phyloP scores from a whole-genome alignment of 2,888 invertebrate genomes.

The Tuberolachnus salignus region DNA sequence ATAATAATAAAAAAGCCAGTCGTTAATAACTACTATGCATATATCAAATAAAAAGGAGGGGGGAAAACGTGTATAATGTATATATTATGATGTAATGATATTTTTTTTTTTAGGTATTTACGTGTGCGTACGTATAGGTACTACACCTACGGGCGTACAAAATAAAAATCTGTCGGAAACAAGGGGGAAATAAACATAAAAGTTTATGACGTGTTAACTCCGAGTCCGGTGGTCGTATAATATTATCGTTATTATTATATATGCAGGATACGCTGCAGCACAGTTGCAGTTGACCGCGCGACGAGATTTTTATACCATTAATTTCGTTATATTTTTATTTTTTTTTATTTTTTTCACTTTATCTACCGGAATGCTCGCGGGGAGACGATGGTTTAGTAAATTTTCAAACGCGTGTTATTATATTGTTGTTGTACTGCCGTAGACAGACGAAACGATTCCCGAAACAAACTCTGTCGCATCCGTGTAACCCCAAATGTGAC shows the following conservation, averaged over 20 bases:
- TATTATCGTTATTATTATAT: not conserved
- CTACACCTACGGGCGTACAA: not conserved
- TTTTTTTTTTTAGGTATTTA: not conserved
- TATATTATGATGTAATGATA: not conserved
- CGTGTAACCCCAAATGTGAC: too few relatives aligned
- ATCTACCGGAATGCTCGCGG: not conserved
- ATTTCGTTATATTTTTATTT: not conserved
- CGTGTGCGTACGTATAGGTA: too few relatives aligned
- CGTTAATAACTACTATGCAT: not conserved
- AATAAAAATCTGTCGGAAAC: conserved; percentile 27
- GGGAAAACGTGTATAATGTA: too few relatives aligned
- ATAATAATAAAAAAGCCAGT: conserved; percentile 2
- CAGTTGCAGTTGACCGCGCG: not conserved
- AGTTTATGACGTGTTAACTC: conserved; percentile 46
- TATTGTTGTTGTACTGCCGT: not conserved
- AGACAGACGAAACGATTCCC: too few relatives aligned
- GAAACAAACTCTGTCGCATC: too few relatives aligned
- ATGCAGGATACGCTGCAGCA: not conserved
- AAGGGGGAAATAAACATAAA: conserved; percentile 46
- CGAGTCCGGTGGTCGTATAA: conserved; percentile 26
- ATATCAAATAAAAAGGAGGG: too few relatives aligned
- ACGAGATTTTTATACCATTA: conserved; percentile 42
- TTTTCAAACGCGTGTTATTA: too few relatives aligned
- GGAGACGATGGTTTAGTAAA: too few relatives aligned
- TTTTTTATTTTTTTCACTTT: not conserved